Evolutionary conservation across 2,113 vertebrate species (phyloP).

Genomic region (Psittacara wagleri): DNA sequence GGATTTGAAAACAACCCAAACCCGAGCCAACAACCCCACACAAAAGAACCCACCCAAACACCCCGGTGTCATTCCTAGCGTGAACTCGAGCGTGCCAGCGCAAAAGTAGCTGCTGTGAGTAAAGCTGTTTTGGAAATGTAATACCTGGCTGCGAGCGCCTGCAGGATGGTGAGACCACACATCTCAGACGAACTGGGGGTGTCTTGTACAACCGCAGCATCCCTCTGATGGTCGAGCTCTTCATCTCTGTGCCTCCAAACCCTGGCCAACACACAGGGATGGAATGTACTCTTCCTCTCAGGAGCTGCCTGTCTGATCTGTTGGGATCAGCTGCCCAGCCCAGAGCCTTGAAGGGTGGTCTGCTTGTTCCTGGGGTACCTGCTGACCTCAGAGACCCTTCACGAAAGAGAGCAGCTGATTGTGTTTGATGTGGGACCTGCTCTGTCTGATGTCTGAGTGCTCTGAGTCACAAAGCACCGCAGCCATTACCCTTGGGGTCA

Average conservation of each 20-base stretch:
- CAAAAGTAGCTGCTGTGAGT: background rate
- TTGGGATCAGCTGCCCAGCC: background rate
- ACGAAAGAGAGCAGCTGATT: background rate
- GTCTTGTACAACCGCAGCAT: background rate
- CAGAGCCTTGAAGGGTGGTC: background rate
- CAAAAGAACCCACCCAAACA: background rate
- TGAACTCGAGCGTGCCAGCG: background rate
- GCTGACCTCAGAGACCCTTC: background rate
- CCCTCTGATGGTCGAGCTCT: background rate
- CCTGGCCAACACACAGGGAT: background rate
- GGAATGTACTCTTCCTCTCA: background rate
- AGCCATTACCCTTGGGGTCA: background rate
- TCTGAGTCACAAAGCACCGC: slow-evolving; percentile 28
- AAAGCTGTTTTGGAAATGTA: background rate
- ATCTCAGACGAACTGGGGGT: background rate
- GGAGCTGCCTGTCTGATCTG: background rate
- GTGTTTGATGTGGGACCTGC: background rate
- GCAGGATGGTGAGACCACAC: background rate
- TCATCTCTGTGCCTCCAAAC: background rate
- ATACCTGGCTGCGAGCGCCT: background rate
- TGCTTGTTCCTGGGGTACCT: background rate
- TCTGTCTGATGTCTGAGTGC: background rate
- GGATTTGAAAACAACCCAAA: background rate
- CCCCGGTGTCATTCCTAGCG: background rate
- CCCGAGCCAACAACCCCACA: background rate